Base-by-base conservation (phyloP, 2,888 invertebrate species). In the Chloroclysta siterata region DNA sequence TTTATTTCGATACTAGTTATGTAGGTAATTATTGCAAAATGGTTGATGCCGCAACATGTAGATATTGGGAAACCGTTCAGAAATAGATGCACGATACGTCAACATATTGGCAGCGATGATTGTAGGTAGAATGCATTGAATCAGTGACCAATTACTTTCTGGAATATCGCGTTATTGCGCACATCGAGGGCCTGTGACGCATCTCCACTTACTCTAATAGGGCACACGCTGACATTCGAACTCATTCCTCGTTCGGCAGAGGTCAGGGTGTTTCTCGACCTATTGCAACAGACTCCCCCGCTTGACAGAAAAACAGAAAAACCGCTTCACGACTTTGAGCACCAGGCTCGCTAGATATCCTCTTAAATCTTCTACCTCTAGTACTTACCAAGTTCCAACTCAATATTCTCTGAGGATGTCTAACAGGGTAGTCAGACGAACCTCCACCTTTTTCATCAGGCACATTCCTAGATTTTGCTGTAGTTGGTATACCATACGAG, bases 251-350 rank as follows among this genome's bases (percentile, higher is more conserved):
- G 60, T 60, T 58, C 69, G 72, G 63, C 72, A 72, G 73, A 76
- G 72, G 64, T 72, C 71, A 74, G 73, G 63, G 72, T 74, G 69
- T 74, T 71, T 71, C 74, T 76, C 76, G 76, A 72, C 60, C 62
- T 60, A 74, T 80, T 79, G 72, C 76, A 72, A 76, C 77, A 79
- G 68, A 65, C 69, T 71, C 66, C 71, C 65, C 69, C 65, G 75
- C 71, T 67, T 74, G 72, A 69, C 74, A 78, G 77, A 22, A 22
- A 22, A 22, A 22, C 22, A 22, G 22, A 2, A 22, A 22, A 22
- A 22, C 22, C 3, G 22, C 22, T 22, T 22, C 22, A 22, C n/a
- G n/a, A n/a, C 22, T 22, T 22, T 22, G 22, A 22, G 22, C 22
- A 22, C 3, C 22, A 22, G 22, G 22, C 22, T 22, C 3, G 22